These are phyloP conservation scores for Agrotis exclamationis DNA, from an alignment of 2,888 invertebrate species.

Conservation along the genomic window DNA sequence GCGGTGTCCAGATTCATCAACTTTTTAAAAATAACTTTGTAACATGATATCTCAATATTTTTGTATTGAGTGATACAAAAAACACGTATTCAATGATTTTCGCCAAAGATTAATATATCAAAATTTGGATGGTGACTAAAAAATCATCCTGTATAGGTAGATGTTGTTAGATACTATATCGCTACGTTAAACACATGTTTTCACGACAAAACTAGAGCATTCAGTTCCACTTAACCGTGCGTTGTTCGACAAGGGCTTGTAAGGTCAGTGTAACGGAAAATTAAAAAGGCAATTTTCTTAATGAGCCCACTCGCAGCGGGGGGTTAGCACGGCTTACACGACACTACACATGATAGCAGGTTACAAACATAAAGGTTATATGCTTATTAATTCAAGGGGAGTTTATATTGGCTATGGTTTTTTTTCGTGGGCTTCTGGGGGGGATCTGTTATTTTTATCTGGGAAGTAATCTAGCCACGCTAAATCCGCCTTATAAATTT, in stretches of 20 bases:
- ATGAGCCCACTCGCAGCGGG: slow-evolving; percentile 78
- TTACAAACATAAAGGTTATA: slow-evolving; percentile 44
- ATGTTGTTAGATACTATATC: neutral
- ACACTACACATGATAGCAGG: slow-evolving; percentile 59
- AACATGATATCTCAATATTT: too few relatives aligned
- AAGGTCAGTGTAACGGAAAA: slow-evolving; percentile 81
- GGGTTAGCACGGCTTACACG: slow-evolving; percentile 70
- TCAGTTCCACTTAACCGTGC: slow-evolving; percentile 65
- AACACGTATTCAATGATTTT: too few relatives aligned
- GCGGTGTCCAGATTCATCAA: too few relatives aligned
- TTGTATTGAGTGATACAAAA: too few relatives aligned
- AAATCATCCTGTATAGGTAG: too few relatives aligned
- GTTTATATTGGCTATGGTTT: slow-evolving; percentile 5
- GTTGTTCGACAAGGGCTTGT: slow-evolving; percentile 67
- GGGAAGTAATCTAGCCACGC: neutral
- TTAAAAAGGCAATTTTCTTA: slow-evolving; percentile 88
- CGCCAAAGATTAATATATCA: too few relatives aligned
- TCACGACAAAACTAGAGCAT: slow-evolving; percentile 62
- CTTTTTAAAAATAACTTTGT: too few relatives aligned
- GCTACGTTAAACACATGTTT: slow-evolving; percentile 45
- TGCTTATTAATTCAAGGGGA: slow-evolving; percentile 34
- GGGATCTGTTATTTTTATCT: neutral
- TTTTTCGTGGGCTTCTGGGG: slow-evolving; percentile 5
- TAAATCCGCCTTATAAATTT: neutral
- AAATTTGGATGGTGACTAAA: too few relatives aligned